Base-by-base conservation (phyloP, 1,140 invertebrate species). In the Lasioglossum albipes region DNA sequence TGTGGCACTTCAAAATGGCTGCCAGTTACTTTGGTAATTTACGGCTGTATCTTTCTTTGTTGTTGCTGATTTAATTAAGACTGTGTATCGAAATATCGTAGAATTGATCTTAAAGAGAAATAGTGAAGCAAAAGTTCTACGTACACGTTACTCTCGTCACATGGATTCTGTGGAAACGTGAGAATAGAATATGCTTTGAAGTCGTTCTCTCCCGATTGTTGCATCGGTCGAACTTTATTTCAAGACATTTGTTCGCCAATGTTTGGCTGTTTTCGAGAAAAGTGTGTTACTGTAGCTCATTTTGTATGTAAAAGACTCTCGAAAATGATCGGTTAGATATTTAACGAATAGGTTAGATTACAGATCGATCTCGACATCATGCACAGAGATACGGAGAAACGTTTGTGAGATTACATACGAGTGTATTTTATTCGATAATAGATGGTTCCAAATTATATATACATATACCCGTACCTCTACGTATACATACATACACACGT, bases 1-100 rank as follows among this genome's bases (percentile, higher is more conserved):
- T 94, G 93, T 93, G 92, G 92, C 93, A 94, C 92, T 94, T 93
- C 93, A 94, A 94, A 93, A 94, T 94, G 93, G 93, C 93, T 92
- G 91, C 93, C 91, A 93, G 91, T 93, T 92, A 92, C 92, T 93
- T 92, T 93, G 91, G 90, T 93, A 93, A 94, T 93, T 93, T 94
- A 93, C 91, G 90, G 91, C 91, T 91, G 90, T 91, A 90, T 92
- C 88, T 91, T 91, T 91, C 93, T 93, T 93, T 93, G 92, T 93
- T 93, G 91, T 93, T 89, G 90, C 83, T 87, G 86, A 88, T 88
- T 87, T 91, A 90, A 93, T 91, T 82, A 81, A 76, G 66, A 54
- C 70, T 84, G 79, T 78, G 79, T 74, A 81, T 79, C 81, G 77
- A 72, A 77, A 84, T 82, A 86, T 59, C 61, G 59, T 75, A 82